These are phyloP conservation scores for Paralvinella palmiformis DNA, from an alignment of 1,140 invertebrate genomes.

Conservation along the genomic window DNA sequence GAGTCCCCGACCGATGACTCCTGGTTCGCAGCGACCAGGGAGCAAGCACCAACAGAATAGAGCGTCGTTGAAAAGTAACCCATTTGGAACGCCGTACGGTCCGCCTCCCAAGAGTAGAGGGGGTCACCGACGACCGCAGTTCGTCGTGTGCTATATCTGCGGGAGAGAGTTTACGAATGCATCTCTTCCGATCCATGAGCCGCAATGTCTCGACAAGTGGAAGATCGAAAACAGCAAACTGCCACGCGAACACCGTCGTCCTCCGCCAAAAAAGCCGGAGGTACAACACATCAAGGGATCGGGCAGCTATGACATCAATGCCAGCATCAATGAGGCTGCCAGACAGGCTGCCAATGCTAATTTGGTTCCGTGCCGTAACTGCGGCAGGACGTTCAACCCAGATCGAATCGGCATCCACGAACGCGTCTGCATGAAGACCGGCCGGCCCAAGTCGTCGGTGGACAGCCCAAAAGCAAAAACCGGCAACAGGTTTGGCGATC, in stretches of 20 bases:
- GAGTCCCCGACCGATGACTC: neutral
- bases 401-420: slow-evolving; percentile 63
- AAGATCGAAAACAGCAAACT: slow-evolving; percentile 62
- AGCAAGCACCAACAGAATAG: too few relatives aligned
- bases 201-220: slow-evolving; percentile 72
- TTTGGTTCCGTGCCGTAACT: slow-evolving; percentile 61
- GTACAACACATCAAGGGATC: neutral
- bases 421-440: slow-evolving; percentile 13
- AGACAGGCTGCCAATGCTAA: slow-evolving; percentile 34
- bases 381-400: slow-evolving; percentile 63
- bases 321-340: slow-evolving; percentile 21
- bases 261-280: slow-evolving; percentile 59
- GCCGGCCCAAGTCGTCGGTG: neutral
- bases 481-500: neutral
- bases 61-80: neutral
- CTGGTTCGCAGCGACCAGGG: neutral
- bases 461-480: neutral
- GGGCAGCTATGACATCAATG: slow-evolving; percentile 36
- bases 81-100: neutral
- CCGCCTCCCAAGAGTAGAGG: neutral
- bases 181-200: slow-evolving; percentile 69
- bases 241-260: slow-evolving; percentile 56
- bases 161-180: slow-evolving; percentile 34
- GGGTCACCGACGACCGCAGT: neutral
- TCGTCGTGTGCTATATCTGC: slow-evolving; percentile 51